Evolutionary conservation across 1,140 invertebrate genomes (phyloP).

Genomic region (Zeugodacus cucurbitae): DNA sequence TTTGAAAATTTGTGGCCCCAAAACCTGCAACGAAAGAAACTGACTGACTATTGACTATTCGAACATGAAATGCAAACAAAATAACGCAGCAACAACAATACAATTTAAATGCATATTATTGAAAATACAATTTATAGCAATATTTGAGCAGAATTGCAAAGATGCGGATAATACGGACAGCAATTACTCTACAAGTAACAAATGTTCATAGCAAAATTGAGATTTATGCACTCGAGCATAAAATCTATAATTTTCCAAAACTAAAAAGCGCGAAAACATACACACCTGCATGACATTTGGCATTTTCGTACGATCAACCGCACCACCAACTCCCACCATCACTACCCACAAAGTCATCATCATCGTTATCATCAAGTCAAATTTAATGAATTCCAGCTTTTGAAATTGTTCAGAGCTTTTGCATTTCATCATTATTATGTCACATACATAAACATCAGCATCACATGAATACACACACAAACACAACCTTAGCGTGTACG

Average conservation of each 20-base stretch:
- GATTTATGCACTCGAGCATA: slow-evolving; percentile 36
- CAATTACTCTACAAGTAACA: neutral
- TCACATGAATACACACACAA: neutral
- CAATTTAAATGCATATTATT: slow-evolving; percentile 28
- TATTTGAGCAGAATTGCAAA: slow-evolving; percentile 18
- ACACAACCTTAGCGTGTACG: slow-evolving; percentile 1
- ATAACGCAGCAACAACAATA: slow-evolving; percentile 38
- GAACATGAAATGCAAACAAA: neutral
- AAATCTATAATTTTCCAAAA: slow-evolving; percentile 35
- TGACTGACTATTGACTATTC: neutral
- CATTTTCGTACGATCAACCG: neutral
- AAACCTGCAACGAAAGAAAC: neutral
- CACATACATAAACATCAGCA: neutral
- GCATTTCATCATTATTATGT: neutral
- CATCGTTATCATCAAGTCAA: neutral
- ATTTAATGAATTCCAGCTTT: neutral
- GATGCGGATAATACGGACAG: neutral
- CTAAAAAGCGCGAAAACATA: neutral
- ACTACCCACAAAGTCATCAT: neutral
- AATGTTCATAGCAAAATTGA: slow-evolving; percentile 25
- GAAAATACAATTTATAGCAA: slow-evolving; percentile 3
- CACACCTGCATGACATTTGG: slow-evolving; percentile 30
- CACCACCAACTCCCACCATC: neutral
- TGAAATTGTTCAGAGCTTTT: neutral
- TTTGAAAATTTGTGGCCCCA: neutral